Conservation (phyloP, 2,113 vertebrate genomes). For the Hucho hucho region DNA sequence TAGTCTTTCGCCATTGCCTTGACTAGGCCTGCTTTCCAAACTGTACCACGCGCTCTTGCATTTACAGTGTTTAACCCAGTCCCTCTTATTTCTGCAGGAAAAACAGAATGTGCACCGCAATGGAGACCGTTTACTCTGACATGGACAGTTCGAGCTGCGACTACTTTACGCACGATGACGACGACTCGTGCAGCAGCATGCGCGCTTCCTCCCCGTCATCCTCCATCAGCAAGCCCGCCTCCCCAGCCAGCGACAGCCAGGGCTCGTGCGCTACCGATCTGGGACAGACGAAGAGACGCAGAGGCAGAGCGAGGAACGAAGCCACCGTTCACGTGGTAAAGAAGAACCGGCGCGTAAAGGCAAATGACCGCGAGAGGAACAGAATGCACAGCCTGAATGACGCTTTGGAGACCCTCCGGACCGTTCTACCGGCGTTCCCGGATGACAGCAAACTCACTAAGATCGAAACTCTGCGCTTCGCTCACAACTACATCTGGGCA, state of each 20-base stretch:
- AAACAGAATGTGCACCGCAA: slow-evolving; percentile 61
- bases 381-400: slow-evolving; percentile 96
- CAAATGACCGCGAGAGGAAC: slow-evolving; percentile 92
- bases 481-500: slow-evolving; percentile 98
- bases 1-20: not conserved
- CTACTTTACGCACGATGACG: slow-evolving; percentile 79
- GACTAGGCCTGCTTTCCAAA: slow-evolving; percentile 7
- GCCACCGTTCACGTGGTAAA: slow-evolving; percentile 81
- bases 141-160: slow-evolving; percentile 80
- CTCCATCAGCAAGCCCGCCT: slow-evolving; percentile 40
- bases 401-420: slow-evolving; percentile 86
- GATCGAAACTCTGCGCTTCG: slow-evolving; percentile 94
- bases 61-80: not conserved
- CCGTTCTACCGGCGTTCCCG: slow-evolving; percentile 91
- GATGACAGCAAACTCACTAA: slow-evolving; percentile 96
- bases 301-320: slow-evolving; percentile 78
- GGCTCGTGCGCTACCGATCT: slow-evolving; percentile 50
- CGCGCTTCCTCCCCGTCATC: slow-evolving; percentile 45
- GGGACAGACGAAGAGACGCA: slow-evolving; percentile 78
- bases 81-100: slow-evolving; percentile 14
- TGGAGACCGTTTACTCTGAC: slow-evolving; percentile 79
- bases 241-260: slow-evolving; percentile 27
- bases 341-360: slow-evolving; percentile 87
- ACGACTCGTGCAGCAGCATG: slow-evolving; percentile 69
- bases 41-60: not conserved